Percentiles rank a stretch among this genome's conserved stretches.
phyloP scores from a whole-genome alignment of 1,140 invertebrate species.

The Neodiprion fabricii region DNA sequence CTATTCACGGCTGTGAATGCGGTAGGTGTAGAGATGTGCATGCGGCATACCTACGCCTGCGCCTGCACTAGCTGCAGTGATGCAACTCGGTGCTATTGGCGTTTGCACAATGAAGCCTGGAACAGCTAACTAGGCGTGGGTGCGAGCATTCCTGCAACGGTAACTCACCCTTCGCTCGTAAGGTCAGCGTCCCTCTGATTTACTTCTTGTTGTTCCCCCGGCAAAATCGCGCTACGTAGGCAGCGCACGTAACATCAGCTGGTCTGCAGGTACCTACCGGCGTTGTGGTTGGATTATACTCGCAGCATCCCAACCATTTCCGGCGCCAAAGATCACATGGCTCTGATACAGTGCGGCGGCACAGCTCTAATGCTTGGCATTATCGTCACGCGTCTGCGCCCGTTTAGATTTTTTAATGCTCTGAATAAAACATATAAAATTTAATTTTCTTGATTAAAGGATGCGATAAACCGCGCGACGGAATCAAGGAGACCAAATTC shows the following conservation, averaged over 20 bases:
- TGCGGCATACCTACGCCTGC: too few relatives aligned
- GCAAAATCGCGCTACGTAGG: not conserved
- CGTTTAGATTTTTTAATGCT: too few relatives aligned
- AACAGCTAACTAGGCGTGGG: conserved; percentile 1
- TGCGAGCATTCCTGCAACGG: not conserved
- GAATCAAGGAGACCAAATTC: not conserved
- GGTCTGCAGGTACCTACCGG: not conserved
- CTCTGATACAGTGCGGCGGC: not conserved
- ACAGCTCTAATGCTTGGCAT: too few relatives aligned
- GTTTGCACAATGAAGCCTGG: not conserved
- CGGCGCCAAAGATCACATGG: not conserved
- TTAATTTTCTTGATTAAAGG: too few relatives aligned
- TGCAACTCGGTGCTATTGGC: not conserved
- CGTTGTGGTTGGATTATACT: not conserved
- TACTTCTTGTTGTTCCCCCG: not conserved
- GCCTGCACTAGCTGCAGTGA: not conserved
- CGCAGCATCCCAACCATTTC: conserved; percentile 4
- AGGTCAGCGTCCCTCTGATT: conserved; percentile 6
- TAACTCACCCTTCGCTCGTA: conserved; percentile 5
- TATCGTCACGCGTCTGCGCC: too few relatives aligned
- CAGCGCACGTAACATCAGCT: conserved; percentile 4
- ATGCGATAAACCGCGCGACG: not conserved
- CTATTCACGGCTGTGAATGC: too few relatives aligned
- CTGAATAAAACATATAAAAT: too few relatives aligned
- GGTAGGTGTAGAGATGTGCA: too few relatives aligned